Evolutionary conservation across 2,888 invertebrate genomes (phyloP), one percentile per base, ranked within the genome.

Genomic region (Xestia rhomboidea): DNA sequence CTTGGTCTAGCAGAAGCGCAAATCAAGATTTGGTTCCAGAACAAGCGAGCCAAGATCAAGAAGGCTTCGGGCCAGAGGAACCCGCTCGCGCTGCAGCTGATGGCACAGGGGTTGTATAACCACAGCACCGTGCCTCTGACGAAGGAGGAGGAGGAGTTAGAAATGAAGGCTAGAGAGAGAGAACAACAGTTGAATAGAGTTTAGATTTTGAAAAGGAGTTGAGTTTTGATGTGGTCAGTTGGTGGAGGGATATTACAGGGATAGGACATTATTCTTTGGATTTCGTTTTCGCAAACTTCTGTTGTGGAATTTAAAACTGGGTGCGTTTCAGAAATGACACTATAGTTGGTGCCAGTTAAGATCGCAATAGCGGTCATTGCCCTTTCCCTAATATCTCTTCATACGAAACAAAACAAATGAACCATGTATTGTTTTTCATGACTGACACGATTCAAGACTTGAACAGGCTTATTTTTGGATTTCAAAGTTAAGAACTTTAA

Each of bases 21-120:
- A 96, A 99, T 99, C 93, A 99, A 99, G 97, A 99, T 99, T 94
- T 99, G 99, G 99, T 99, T 99, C 97, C 99, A 99, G 97, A 99
- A 99, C 96, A 99, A 99, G 94, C 97, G 99, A 27, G 99, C 99
- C 84, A 99, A 99, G 96, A 98, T 99, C 94, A 99, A 99, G 97
- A 99, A 99, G 93, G 97, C 98, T 0, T 97, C 98, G 0, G 99
- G 99, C 0, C 98, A 98, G 88, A 98, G 98, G 91, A 98, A 99
- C 94, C 98, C 98, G 0, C 95, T 99, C 75, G 99, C 99, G 0
- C 92, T 99, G 76, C 99, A 99, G 91, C 97, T 99, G 88, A 99
- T 99, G 98, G 99, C 99, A 0, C 99, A 99, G 93, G 99, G 99
- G 0, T 97, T 99, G 44, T 99, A 99, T 96, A 99, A 99, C 94